Evolutionary conservation across 2,888 invertebrate genomes (phyloP).

Genomic region (Watsonalla binaria): DNA sequence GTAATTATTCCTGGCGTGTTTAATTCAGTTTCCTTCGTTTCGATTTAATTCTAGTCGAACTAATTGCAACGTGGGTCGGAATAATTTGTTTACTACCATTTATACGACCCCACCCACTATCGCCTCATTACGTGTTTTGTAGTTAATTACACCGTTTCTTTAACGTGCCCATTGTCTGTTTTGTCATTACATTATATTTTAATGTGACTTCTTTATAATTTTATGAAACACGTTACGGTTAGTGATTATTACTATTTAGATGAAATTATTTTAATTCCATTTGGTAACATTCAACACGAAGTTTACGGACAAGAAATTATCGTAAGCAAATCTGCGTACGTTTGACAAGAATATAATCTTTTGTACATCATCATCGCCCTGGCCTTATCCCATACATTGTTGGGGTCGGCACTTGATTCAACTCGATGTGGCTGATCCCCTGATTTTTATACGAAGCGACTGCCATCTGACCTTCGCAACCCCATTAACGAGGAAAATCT

Average conservation of each 20-base stretch:
- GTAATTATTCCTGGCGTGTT: constrained; percentile 77
- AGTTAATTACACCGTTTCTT: constrained; percentile 41
- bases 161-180: constrained; percentile 6
- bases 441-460: too few relatives aligned
- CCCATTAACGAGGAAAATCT: too few relatives aligned
- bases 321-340: too few relatives aligned
- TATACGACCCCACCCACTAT: constrained; percentile 72
- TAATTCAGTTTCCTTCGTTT: constrained; percentile 55
- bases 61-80: constrained; percentile 74
- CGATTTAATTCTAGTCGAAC: constrained; percentile 76
- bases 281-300: too few relatives aligned
- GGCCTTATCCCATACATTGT: too few relatives aligned
- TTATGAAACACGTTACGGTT: constrained; percentile 1
- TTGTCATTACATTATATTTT: constrained; percentile 20
- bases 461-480: too few relatives aligned
- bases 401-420: too few relatives aligned
- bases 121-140: constrained; percentile 50
- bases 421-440: too few relatives aligned
- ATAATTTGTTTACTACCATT: constrained; percentile 77
- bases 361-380: too few relatives aligned
- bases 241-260: neutral
- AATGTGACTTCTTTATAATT: constrained; percentile 11
- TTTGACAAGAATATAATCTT: too few relatives aligned
- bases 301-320: too few relatives aligned
- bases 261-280: too few relatives aligned